Conservation (phyloP, 2,113 vertebrate species). For the Pontoporia blainvillei region DNA sequence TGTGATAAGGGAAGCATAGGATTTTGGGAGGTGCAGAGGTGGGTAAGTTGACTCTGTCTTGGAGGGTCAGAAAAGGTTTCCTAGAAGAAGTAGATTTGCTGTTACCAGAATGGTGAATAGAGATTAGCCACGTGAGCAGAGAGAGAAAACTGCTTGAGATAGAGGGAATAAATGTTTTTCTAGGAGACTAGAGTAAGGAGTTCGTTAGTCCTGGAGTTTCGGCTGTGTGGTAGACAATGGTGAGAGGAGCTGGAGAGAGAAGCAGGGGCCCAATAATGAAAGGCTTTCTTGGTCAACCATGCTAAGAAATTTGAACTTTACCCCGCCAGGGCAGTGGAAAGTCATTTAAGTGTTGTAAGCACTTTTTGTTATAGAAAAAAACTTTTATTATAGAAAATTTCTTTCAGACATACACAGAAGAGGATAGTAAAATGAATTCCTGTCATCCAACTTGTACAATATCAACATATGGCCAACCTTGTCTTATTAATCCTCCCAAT, state of each 20-base stretch:
- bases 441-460: not conserved
- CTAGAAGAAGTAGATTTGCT: constrained; percentile 4
- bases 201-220: not conserved
- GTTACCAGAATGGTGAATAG: not conserved
- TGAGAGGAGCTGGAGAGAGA: not conserved
- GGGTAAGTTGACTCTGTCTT: not conserved
- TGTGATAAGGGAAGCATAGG: not conserved
- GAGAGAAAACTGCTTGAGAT: not conserved
- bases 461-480: not conserved
- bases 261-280: not conserved
- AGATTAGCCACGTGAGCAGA: not conserved
- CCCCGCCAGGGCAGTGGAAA: not conserved
- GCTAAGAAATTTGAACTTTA: constrained; percentile 44
- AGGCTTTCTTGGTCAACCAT: constrained; percentile 6
- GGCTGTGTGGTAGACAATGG: not conserved
- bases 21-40: not conserved
- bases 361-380: constrained; percentile 6
- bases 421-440: constrained; percentile 16
- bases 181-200: not conserved
- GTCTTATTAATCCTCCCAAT: not conserved
- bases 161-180: not conserved
- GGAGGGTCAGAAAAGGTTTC: not conserved
- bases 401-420: not conserved
- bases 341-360: not conserved
- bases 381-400: not conserved